Base-by-base conservation (phyloP, 2,888 invertebrate species). In the Tetanocera ferruginea region DNA sequence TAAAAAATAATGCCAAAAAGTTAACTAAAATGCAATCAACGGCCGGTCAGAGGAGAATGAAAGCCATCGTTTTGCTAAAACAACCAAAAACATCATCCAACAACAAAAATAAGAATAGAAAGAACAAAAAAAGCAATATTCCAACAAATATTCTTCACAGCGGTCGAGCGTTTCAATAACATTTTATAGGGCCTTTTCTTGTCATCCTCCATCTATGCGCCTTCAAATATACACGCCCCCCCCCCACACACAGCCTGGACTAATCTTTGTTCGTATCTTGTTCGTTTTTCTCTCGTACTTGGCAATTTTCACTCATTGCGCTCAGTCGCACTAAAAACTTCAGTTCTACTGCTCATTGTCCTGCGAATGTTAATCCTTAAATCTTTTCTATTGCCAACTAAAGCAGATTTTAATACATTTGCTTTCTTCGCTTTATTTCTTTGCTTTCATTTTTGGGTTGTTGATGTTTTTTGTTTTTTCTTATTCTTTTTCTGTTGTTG, bases 281-380 rank as follows among this genome's bases (percentile, higher is more conserved):
- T 11, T 49, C 23, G 23, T 43, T 67, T 11, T 67, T 9, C 8
- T 31, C 31, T 37, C 19, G 31, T 17, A 5, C 17, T 25, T 28
- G 43, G 19, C 37, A 37, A 67, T 67, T 67, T 43, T 43, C 67
- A 55, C 55, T 71, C 55, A 71, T 71, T 71, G 67, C 49, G 19
- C 31, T 57, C 52, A 37, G 43, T 37, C 60, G 31, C 72, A 57
- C 60, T 72, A 23, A 60, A 60, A 57, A 31, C 43, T 72, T 43
- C 8, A 60, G 57, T 60, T 37, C 57, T 72, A 60, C 60, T 55
- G 17, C 34, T 37, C 60, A 74, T 64, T 74, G 74, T 74, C 66
- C 74, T 74, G 66, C 34, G 66, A 74, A 74, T 74, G 74, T 74
- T 74, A 74, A 74, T 74, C 74, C 74, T 74, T 64, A 74, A 74